These are phyloP conservation scores for Lasiommata megera DNA, from an alignment of 2,888 invertebrate genomes.

Conservation along the genomic window DNA sequence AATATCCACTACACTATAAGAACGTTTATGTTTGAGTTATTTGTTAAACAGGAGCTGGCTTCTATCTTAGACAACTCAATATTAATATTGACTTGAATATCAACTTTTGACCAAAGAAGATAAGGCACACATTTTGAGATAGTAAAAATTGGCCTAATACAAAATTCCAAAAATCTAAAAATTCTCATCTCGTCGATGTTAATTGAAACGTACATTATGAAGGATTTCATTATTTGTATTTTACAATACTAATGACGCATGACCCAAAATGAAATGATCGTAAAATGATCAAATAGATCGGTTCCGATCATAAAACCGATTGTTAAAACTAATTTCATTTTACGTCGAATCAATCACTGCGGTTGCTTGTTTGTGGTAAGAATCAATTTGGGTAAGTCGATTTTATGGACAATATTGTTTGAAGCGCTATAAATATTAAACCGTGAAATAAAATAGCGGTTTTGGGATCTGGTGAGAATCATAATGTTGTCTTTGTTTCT, in stretches of 20 bases:
- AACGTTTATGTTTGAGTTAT: no score
- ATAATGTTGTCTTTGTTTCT: no score
- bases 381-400: constrained; percentile 5
- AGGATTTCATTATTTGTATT: constrained; percentile 36
- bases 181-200: neutral
- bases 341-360: constrained; percentile 8
- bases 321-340: constrained; percentile 46
- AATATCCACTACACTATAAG: no score
- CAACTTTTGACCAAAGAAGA: no score
- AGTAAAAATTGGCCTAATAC: no score
- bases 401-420: constrained; percentile 6
- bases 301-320: constrained; percentile 50
- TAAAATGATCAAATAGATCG: constrained; percentile 45
- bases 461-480: no score
- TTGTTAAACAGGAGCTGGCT: no score
- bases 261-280: constrained; percentile 37
- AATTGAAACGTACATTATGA: neutral
- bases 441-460: no score
- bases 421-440: neutral
- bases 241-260: constrained; percentile 41
- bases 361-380: constrained; percentile 2
- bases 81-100: no score
- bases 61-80: no score
- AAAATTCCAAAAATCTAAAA: no score
- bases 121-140: no score